Evolutionary conservation across 2,888 invertebrate genomes (phyloP).

Genomic region (Tinea trinotella): DNA sequence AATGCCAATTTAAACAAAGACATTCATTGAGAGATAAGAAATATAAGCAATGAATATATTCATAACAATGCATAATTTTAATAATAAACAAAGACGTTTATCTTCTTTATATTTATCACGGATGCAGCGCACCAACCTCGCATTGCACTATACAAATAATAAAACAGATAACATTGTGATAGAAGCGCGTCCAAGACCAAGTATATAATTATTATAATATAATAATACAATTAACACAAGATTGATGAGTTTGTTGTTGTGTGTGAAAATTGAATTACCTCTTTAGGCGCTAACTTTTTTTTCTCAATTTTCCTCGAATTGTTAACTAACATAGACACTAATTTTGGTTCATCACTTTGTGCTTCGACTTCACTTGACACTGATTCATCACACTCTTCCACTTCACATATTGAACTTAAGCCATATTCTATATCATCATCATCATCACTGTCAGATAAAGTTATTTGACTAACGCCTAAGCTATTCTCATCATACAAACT

Average conservation of each 20-base stretch:
- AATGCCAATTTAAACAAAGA: too few species aligned
- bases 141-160: too few species aligned
- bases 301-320: slow-evolving; percentile 36
- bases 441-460: slow-evolving; percentile 31
- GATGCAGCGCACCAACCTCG: too few species aligned
- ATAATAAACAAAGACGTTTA: too few species aligned
- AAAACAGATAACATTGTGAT: too few species aligned
- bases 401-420: slow-evolving; percentile 4
- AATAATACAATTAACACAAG: too few species aligned
- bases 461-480: background rate
- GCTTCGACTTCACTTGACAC: background rate
- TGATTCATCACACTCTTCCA: background rate
- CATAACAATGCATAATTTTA: too few species aligned
- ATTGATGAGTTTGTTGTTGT: background rate
- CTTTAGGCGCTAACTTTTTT: slow-evolving; percentile 39
- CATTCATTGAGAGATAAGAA: too few species aligned
- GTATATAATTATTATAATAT: too few species aligned
- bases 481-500: slow-evolving; percentile 39
- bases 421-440: slow-evolving; percentile 38
- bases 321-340: slow-evolving; percentile 34
- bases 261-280: slow-evolving; percentile 34
- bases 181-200: too few species aligned
- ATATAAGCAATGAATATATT: too few species aligned
- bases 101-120: too few species aligned
- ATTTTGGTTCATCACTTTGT: slow-evolving; percentile 18